Evolutionary conservation across 1,140 invertebrate genomes (phyloP), one percentile per base, ranked within the genome.

Genomic region (Sarcophaga peregrina): DNA sequence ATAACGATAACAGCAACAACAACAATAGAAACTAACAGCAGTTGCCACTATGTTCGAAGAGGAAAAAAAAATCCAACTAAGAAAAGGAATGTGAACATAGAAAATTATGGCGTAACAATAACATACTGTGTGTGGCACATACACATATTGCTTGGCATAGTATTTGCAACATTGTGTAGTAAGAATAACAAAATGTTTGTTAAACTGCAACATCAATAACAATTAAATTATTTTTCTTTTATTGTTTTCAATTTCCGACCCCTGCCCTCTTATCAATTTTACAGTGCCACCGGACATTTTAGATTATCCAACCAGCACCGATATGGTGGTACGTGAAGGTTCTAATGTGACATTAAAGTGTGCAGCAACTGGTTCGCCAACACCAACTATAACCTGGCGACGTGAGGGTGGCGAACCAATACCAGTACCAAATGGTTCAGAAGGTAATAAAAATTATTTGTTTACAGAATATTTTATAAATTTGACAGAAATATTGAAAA

Each of bases 241-340:
- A 54, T 54, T 54, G n/a, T n/a, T n/a, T n/a, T n/a, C n/a, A n/a
- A n/a, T n/a, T n/a, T n/a, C n/a, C n/a, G n/a, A n/a, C n/a, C n/a
- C n/a, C n/a, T n/a, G n/a, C n/a, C n/a, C n/a, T n/a, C n/a, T n/a
- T n/a, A n/a, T n/a, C n/a, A n/a, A n/a, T 10, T 15, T 90, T 90
- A 62, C 91, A 97, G 96, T 98, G 82, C 96, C 96, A 13, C 96
- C 96, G 17, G 95, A 96, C 90, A 96, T 96, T 85, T 91, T 96
- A 87, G 96, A 97, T 92, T 94, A 95, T 87, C 94, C 95, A 46
- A 96, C 96, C 76, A 96, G 96, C 88, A 94, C 95, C 15, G 96
- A 98, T 90, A 95, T 97, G 91, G 95, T 97, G 54, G 95, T 96
- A 4, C 91, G 95, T 52, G 97, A 98, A 89, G 96, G 96, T 5